Conservation (phyloP, 2,888 invertebrate genomes). For the Ennomos quercinarius region DNA sequence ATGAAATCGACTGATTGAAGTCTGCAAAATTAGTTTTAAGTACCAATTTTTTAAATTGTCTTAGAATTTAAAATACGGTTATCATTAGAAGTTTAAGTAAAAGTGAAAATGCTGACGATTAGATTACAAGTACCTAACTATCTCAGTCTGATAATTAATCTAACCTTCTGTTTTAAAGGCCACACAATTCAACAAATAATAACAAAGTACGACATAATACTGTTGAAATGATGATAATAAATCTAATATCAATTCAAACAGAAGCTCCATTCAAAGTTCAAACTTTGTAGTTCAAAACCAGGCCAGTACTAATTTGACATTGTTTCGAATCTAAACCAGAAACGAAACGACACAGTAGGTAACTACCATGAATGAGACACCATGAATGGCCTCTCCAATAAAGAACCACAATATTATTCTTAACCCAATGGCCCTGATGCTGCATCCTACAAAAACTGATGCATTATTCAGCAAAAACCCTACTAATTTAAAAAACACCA, state of each 20-base stretch:
- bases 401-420: conserved; percentile 15
- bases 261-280: not conserved
- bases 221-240: not conserved
- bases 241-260: not conserved
- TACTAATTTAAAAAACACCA: conserved; percentile 21
- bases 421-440: conserved; percentile 34
- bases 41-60: too few relatives aligned
- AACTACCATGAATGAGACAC: conserved; percentile 12
- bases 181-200: not conserved
- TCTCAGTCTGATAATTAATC: too few relatives aligned
- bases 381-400: conserved; percentile 21
- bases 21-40: too few relatives aligned
- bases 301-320: conserved; percentile 13
- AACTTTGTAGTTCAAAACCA: conserved; percentile 1
- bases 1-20: too few relatives aligned
- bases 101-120: too few relatives aligned
- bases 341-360: conserved; percentile 1
- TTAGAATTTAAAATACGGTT: too few relatives aligned
- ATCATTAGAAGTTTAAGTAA: too few relatives aligned
- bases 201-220: too few relatives aligned
- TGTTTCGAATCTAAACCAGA: conserved; percentile 11
- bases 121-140: too few relatives aligned
- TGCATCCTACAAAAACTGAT: conserved; percentile 44
- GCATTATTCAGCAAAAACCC: conserved; percentile 34
- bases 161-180: too few relatives aligned